Evolutionary conservation across 1,140 invertebrate species (phyloP), one percentile per base, ranked within the genome.

Genomic region (Brachionus manjavacas): DNA sequence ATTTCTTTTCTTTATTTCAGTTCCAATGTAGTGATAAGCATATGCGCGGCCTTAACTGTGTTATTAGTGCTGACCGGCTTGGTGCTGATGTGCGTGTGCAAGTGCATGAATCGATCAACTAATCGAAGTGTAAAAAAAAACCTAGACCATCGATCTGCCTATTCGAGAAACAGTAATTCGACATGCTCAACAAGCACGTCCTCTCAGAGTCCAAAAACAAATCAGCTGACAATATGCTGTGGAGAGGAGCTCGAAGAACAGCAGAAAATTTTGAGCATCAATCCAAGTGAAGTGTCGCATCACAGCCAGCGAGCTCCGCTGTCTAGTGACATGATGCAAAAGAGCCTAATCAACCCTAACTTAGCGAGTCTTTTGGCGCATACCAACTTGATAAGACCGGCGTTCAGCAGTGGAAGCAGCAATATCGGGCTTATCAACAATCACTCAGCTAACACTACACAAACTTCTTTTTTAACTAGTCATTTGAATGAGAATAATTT

Each of bases 381-480:
- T 31, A 68, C 49, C 31, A 60, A 81, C 23, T 35, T 43, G 23
- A 81, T 64, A 3, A 81, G 41, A 9, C 79, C 52, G 60, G 79
- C 79, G 9, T 81, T 81, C 7, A 81, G 79, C 31, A 81, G 52
- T 60, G 79, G 79, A 43, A 81, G 79, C 39, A 43, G 35, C 16
- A 81, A 68, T 64, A 28, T 64, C 12, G 31, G 49, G 7, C 79
- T 81, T 23, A 43, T 81, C 3, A 81, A 60, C 23, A 81, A 39
- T 9, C n/a, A 81, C 39, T 76, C 72, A 14, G 72, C 72, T 6
- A 81, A 68, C 41, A 81, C 79, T 28, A 60, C 52, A 14, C 64
- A 60, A 55, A 64, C 79, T 43, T 60, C 52, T n/a, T 81, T 64
- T 68, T 64, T 81, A 35, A 81, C 79, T 16, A 81, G 39, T 81